These are phyloP conservation scores for Octodon degus DNA, from an alignment of 2,113 vertebrate species.

Conservation along the genomic window DNA sequence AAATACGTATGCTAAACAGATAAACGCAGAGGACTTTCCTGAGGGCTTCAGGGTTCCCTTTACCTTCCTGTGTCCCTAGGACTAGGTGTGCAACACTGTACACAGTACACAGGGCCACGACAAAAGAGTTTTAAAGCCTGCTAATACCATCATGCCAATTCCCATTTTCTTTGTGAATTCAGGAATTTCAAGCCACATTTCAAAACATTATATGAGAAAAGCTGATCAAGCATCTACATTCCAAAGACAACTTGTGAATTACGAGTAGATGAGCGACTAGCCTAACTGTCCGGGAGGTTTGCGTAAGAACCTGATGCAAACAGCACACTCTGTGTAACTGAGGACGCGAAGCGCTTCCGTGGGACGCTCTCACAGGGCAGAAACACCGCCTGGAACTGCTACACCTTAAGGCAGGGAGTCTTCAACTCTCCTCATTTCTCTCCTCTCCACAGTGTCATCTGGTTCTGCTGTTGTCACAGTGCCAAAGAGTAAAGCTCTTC, in stretches of 20 bases:
- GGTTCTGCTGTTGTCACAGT: conserved; percentile 87
- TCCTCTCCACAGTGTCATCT: conserved; percentile 78
- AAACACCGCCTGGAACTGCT: conserved; percentile 74
- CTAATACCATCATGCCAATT: background rate
- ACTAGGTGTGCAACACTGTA: background rate
- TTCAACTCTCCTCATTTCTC: conserved; percentile 66
- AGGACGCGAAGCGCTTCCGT: background rate
- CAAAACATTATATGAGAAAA: background rate
- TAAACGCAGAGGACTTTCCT: conserved; percentile 3
- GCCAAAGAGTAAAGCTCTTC: conserved; percentile 88
- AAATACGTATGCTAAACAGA: background rate
- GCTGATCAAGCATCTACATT: conserved; percentile 17
- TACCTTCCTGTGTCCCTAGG: background rate
- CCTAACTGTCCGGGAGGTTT: conserved; percentile 17
- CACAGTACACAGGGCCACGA: background rate
- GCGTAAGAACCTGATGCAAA: conserved; percentile 58
- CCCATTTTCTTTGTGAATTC: background rate
- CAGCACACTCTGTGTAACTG: background rate
- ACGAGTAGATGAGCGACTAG: conserved; percentile 10
- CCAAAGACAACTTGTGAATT: conserved; percentile 57
- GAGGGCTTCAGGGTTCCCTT: conserved; percentile 1
- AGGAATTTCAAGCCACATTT: background rate
- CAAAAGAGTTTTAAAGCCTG: background rate
- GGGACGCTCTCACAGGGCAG: conserved; percentile 52
- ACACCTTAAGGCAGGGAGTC: conserved; percentile 73